Evolutionary conservation across 2,888 invertebrate species (phyloP), one percentile per base, ranked within the genome.

Genomic region (Polyommatus iphigenia): DNA sequence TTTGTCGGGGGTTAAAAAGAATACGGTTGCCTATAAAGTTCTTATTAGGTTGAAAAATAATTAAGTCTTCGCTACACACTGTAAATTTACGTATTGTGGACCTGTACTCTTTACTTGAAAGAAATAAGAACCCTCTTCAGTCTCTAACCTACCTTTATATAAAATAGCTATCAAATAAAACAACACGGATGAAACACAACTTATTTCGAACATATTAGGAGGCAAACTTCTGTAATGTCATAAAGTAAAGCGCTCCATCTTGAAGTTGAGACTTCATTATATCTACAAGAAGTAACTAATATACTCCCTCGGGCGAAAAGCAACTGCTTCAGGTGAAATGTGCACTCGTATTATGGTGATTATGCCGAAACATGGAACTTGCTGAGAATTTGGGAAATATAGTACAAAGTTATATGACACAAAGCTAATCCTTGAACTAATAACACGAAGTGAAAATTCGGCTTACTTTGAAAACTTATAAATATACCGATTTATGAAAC

Each of bases 261-360:
- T 24, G 62, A 24, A 62, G 62, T 62, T 62, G 62, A 24, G 59
- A 59, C 59, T 62, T 62, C 62, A 24, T 62, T 62, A 62, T 62
- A 62, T 62, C 20, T 24, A 59, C 59, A 24, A 24, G 62, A 62
- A 62, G 62, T 62, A 62, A 62, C 62, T 24, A 62, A 62, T 62
- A 20, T 24, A 24, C 54, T 54, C 54, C 20, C 24, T 62, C 62
- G 24, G 62, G 62, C 20, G n/a, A 59, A 62, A 62, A 24, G 62
- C 62, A 13, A 24, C 20, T 13, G 10, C 62, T 8, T 24, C 62
- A 62, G 62, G 62, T 62, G 62, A 20, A 62, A 24, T 62, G 24
- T 24, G 62, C 24, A 62, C 8, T 20, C 24, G 10, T 24, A 62
- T 24, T 62, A 20, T 20, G 20, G 20, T 59, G 59, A 59, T 59